Evolutionary conservation across 2,888 invertebrate genomes (phyloP).

Genomic region (Azorinus chamasolen): DNA sequence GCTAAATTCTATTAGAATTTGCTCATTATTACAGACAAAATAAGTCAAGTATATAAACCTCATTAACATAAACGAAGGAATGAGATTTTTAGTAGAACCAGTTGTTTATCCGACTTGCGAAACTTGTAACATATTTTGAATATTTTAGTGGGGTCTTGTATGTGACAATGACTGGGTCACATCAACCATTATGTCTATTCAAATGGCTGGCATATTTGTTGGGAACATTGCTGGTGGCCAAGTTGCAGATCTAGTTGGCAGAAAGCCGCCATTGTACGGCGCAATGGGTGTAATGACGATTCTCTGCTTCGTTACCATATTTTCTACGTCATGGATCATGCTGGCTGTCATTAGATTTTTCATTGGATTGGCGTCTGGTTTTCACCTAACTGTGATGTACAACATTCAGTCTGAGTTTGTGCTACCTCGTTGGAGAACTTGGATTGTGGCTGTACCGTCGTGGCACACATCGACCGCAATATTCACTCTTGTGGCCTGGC

Average conservation of each 20-base stretch:
- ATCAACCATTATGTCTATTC: constrained; percentile 42
- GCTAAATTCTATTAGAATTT: too few relatives aligned
- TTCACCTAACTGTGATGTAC: constrained; percentile 30
- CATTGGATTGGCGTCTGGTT: constrained; percentile 50
- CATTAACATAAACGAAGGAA: too few relatives aligned
- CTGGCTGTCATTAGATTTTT: constrained; percentile 52
- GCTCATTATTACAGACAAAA: too few relatives aligned
- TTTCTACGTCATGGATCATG: constrained; percentile 53
- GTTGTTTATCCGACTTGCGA: too few relatives aligned
- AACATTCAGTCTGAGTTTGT: constrained; percentile 59
- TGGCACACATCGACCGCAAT: constrained; percentile 55
- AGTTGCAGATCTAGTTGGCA: constrained; percentile 52
- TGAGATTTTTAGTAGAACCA: too few relatives aligned
- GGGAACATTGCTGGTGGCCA: constrained; percentile 51
- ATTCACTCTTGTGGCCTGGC: constrained; percentile 54
- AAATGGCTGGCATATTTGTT: constrained; percentile 53
- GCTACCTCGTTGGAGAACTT: constrained; percentile 53
- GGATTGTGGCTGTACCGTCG: constrained; percentile 60
- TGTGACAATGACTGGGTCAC: constrained; percentile 50
- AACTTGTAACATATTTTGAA: too few relatives aligned
- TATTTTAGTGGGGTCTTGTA: constrained; percentile 53
- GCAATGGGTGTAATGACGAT: constrained; percentile 1
- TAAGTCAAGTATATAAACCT: too few relatives aligned
- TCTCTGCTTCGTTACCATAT: constrained; percentile 24
- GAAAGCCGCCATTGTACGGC: constrained; percentile 50